Evolutionary conservation across 92 coral and sea anemone genomes (phyloP).

Genomic region (Epizoanthus ramosus): DNA sequence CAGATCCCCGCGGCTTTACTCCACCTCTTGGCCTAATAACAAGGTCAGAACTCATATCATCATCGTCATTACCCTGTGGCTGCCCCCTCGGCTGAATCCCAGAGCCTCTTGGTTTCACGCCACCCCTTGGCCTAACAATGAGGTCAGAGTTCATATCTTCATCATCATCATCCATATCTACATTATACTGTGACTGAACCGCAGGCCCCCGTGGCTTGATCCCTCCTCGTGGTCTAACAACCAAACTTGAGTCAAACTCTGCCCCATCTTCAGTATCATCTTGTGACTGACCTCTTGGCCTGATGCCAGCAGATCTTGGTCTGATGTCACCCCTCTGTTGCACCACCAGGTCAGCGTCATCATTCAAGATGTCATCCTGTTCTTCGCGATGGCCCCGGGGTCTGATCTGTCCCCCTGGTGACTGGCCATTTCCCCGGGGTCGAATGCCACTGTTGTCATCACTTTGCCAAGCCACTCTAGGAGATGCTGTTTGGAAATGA

Average conservation of each 20-base stretch:
- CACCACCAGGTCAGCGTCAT: not conserved
- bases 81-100: conserved; percentile 15
- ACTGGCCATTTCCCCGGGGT: no score
- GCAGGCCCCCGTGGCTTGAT: conserved; percentile 5
- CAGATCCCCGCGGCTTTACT: conserved; percentile 8
- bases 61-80: conserved; percentile 10
- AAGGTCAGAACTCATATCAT: conserved; percentile 10
- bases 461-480: conserved; percentile 18
- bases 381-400: conserved; percentile 4
- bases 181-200: conserved; percentile 10
- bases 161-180: conserved; percentile 12
- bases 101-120: conserved; percentile 27
- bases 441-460: not conserved
- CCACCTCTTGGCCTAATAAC: conserved; percentile 23
- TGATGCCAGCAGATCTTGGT: conserved; percentile 10
- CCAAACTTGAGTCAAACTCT: conserved; percentile 27
- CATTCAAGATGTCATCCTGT: not conserved
- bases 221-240: conserved; percentile 25
- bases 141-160: conserved; percentile 29
- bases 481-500: not conserved
- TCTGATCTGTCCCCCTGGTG: not conserved
- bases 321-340: conserved; percentile 31
- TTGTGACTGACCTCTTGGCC: conserved; percentile 10
- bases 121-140: conserved; percentile 37
- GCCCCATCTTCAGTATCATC: conserved; percentile 10